Evolutionary conservation across 1,140 invertebrate species (phyloP).

Genomic region (Musca domestica): DNA sequence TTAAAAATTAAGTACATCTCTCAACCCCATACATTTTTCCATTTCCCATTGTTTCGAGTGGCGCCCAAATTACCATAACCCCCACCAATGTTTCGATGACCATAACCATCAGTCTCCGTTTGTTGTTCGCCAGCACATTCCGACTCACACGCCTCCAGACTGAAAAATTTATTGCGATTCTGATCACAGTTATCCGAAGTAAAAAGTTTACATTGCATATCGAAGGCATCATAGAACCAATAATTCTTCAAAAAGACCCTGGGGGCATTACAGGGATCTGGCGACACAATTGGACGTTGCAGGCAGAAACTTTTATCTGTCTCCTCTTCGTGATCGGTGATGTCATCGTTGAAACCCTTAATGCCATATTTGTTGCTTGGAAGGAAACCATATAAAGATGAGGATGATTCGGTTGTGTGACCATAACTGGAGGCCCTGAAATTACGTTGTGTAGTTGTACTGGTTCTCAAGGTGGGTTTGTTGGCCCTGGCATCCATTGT

Average conservation of each 20-base stretch:
- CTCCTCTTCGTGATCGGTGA: neutral
- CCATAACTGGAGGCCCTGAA: too few species aligned
- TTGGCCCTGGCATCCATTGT: too few species aligned
- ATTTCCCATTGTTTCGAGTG: neutral
- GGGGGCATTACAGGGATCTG: slow-evolving; percentile 31
- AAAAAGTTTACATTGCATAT: slow-evolving; percentile 44
- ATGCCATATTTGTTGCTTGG: neutral
- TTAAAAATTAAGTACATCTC: neutral
- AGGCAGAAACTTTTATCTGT: slow-evolving; percentile 33
- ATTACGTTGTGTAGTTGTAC: too few species aligned
- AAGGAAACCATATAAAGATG: neutral
- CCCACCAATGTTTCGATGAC: neutral
- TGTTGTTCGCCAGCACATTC: neutral
- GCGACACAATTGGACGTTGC: slow-evolving; percentile 37
- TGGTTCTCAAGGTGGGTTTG: too few species aligned
- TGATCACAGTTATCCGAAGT: slow-evolving; percentile 47
- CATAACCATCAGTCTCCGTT: neutral
- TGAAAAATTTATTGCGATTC: slow-evolving; percentile 42
- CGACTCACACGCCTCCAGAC: slow-evolving; percentile 34
- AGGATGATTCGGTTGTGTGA: too few species aligned
- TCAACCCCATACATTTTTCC: neutral
- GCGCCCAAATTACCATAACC: neutral
- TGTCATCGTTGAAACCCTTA: neutral
- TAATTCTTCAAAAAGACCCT: slow-evolving; percentile 37
- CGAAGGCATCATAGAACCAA: slow-evolving; percentile 48